A percentile compares a stretch with the other conserved stretches of the same genome.
phyloP scores from a whole-genome alignment of 2,113 vertebrate species.

The Aptenodytes patagonicus region DNA sequence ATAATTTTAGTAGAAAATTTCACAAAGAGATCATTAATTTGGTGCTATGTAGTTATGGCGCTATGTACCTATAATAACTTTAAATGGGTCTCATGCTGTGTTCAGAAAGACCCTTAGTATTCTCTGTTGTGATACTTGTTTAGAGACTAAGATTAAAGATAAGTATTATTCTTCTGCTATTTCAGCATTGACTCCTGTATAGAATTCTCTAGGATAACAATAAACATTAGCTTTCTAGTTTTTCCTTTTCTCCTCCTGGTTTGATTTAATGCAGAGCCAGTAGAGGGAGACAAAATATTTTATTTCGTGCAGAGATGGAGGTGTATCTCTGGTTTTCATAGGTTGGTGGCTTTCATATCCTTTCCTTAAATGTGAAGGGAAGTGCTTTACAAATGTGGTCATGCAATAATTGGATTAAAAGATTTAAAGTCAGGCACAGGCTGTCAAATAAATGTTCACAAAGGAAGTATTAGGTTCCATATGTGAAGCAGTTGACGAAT shows the following conservation, averaged over 20 bases:
- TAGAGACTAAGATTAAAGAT: neutral
- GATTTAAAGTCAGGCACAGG: neutral
- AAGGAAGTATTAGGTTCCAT: neutral
- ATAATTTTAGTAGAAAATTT: neutral
- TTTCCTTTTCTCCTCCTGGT: neutral
- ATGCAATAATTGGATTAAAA: neutral
- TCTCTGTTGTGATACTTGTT: neutral
- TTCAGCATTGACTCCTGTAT: neutral
- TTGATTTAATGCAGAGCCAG: neutral
- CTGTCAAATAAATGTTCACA: neutral
- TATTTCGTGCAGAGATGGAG: neutral
- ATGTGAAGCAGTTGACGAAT: neutral
- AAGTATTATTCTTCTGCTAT: neutral
- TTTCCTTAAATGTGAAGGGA: neutral
- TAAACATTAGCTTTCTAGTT: neutral
- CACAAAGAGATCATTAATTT: neutral
- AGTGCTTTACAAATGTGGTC: neutral
- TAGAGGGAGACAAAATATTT: slow-evolving; percentile 49
- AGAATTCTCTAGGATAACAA: neutral
- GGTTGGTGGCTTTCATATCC: neutral
- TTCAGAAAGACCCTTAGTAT: neutral
- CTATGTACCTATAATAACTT: neutral
- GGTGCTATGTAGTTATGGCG: neutral
- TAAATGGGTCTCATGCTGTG: neutral
- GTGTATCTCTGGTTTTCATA: neutral